phyloP scores from a whole-genome alignment of 1,140 invertebrate species.

The Neodiprion fabricii region DNA sequence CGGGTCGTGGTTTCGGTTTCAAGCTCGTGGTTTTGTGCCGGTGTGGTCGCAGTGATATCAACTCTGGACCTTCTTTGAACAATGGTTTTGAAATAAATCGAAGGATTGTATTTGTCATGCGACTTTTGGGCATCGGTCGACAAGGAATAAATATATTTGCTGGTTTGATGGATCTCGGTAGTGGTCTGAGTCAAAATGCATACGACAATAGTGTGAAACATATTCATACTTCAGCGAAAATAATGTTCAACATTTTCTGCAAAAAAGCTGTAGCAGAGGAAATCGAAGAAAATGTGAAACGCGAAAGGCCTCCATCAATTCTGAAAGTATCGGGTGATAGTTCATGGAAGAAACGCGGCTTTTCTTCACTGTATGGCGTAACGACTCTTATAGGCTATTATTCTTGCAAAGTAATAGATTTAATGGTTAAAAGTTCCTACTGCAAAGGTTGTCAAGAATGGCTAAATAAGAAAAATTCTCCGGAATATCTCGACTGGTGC shows the following conservation, averaged over 20 bases:
- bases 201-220: slow-evolving; percentile 25
- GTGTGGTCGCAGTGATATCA: slow-evolving; percentile 25
- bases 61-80: slow-evolving; percentile 27
- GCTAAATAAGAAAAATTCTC: not conserved
- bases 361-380: slow-evolving; percentile 33
- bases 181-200: slow-evolving; percentile 21
- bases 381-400: slow-evolving; percentile 31
- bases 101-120: slow-evolving; percentile 32
- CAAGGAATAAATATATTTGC: slow-evolving; percentile 34
- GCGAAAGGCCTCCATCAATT: slow-evolving; percentile 24
- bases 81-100: slow-evolving; percentile 34
- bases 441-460: slow-evolving; percentile 24
- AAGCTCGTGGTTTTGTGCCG: slow-evolving; percentile 28
- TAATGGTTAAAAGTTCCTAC: slow-evolving; percentile 23
- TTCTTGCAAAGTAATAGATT: slow-evolving; percentile 31
- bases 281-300: slow-evolving; percentile 23
- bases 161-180: slow-evolving; percentile 26
- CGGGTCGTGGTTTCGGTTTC: slow-evolving; percentile 30
- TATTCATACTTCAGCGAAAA: slow-evolving; percentile 13
- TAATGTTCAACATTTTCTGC: slow-evolving; percentile 23
- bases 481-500: not conserved
- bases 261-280: slow-evolving; percentile 27
- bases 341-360: slow-evolving; percentile 35
- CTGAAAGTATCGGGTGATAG: slow-evolving; percentile 37
- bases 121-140: slow-evolving; percentile 28